Percentiles rank a stretch among this genome's conserved stretches.
These are phyloP conservation scores for Tyto alba DNA, from an alignment of 2,113 vertebrate species.

Conservation along the genomic window DNA sequence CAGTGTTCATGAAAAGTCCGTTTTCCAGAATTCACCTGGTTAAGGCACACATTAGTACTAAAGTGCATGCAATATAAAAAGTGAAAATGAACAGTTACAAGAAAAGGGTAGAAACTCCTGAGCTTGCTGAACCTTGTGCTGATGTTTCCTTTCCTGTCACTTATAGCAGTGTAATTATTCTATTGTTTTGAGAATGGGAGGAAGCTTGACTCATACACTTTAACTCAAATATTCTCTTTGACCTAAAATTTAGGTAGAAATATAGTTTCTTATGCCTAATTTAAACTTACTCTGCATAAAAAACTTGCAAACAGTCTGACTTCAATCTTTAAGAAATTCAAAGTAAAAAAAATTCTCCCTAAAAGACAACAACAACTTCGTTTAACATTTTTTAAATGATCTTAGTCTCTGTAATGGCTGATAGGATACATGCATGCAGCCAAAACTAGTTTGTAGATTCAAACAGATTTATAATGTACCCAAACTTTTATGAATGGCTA, in stretches of 20 bases:
- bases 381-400: neutral
- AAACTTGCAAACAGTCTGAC: neutral
- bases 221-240: neutral
- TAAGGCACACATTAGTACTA: neutral
- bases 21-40: neutral
- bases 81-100: neutral
- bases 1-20: accelerated
- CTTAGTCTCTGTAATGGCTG: neutral
- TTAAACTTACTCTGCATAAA: neutral
- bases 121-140: neutral
- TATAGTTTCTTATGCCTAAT: neutral
- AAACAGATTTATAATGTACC: neutral
- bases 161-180: neutral
- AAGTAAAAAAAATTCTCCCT: neutral
- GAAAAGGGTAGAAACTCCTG: neutral
- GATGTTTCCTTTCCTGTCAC: neutral
- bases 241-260: neutral
- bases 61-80: neutral
- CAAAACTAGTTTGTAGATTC: neutral
- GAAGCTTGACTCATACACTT: neutral
- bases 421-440: neutral
- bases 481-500: neutral
- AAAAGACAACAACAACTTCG: neutral
- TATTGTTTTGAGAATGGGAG: neutral
- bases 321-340: neutral